phyloP scores from a whole-genome alignment of 92 coral and sea anemone species.

The Epizoanthus fatuus region DNA sequence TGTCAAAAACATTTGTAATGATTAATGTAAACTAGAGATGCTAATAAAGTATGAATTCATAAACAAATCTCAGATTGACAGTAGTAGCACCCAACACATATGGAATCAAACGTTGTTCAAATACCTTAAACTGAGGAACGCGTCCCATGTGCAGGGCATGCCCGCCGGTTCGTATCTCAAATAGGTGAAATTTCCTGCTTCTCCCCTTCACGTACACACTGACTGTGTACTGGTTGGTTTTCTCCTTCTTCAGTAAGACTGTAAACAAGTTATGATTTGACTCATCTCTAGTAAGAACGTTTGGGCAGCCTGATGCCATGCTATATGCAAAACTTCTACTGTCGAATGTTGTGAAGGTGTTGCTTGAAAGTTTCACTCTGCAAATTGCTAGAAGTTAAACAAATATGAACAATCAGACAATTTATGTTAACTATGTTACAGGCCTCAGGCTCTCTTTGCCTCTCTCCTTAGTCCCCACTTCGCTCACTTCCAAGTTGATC shows the following conservation, averaged over 20 bases:
- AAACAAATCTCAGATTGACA: too few species aligned
- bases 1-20: too few species aligned
- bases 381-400: conserved; percentile 1
- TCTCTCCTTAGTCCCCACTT: too few species aligned
- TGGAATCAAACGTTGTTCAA: too few species aligned
- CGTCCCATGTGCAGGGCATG: conserved; percentile 37
- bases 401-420: not conserved
- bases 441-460: too few species aligned
- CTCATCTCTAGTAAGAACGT: conserved; percentile 67
- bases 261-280: conserved; percentile 55
- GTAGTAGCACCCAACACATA: too few species aligned
- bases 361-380: not conserved
- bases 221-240: conserved; percentile 29
- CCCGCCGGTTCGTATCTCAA: conserved; percentile 58
- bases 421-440: too few species aligned
- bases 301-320: conserved; percentile 65
- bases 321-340: conserved; percentile 36
- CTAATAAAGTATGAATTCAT: too few species aligned
- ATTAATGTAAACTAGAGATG: too few species aligned
- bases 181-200: conserved; percentile 40
- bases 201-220: conserved; percentile 47
- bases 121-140: conserved; percentile 29
- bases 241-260: conserved; percentile 49
- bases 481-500: too few species aligned
- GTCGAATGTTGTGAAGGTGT: conserved; percentile 56